Percentiles rank a stretch among this genome's conserved stretches.
phyloP scores from a whole-genome alignment of 2,888 invertebrate genomes.

The Diarsia rubi region DNA sequence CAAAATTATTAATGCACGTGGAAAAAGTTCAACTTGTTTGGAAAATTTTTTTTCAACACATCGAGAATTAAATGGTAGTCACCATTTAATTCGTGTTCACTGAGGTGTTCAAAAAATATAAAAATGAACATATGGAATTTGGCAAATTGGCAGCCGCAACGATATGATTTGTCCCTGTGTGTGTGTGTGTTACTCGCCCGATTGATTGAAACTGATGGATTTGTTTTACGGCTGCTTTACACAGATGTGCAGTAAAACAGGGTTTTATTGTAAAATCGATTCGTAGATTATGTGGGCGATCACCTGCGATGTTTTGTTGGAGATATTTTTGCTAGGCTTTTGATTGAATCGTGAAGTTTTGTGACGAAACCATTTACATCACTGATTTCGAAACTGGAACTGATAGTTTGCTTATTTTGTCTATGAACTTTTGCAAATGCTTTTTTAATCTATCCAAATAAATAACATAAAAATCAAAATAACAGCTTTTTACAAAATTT shows the following conservation, averaged over 20 bases:
- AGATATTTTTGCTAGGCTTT: background rate
- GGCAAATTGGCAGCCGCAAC: no score
- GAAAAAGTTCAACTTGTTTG: no score
- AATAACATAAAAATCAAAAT: no score
- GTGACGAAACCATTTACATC: constrained; percentile 1
- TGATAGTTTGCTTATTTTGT: background rate
- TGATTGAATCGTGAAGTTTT: background rate
- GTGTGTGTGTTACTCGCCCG: constrained; percentile 44
- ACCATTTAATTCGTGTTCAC: no score
- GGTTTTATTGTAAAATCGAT: constrained; percentile 57
- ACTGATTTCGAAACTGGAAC: background rate
- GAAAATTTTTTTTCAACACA: no score
- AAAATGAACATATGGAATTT: no score
- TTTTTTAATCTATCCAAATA: background rate
- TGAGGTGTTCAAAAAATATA: no score
- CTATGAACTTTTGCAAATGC: background rate
- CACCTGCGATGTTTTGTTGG: constrained; percentile 35
- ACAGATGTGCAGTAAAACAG: constrained; percentile 50
- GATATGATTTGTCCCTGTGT: constrained; percentile 50
- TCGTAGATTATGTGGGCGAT: constrained; percentile 53
- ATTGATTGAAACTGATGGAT: constrained; percentile 74
- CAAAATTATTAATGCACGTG: no score
- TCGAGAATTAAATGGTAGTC: no score
- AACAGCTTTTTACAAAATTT: no score
- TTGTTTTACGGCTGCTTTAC: constrained; percentile 59